Evolutionary conservation across 2,888 invertebrate species (phyloP), one percentile per base, ranked within the genome.

Genomic region (Malthinus flaveolus): DNA sequence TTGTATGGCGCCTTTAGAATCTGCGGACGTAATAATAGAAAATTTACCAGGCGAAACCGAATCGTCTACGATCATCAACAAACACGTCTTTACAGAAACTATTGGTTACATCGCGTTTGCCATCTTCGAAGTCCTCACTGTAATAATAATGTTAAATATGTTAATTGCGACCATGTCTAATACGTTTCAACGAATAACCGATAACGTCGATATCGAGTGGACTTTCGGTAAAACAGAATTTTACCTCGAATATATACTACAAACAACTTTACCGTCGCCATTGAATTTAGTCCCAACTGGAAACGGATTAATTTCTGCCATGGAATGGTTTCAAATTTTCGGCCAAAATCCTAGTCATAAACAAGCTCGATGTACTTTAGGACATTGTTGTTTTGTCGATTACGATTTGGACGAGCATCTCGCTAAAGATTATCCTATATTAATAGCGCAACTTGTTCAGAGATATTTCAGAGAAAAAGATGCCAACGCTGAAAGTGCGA

Each of bases 161-260:
- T 77, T 87, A 58, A 88, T 90, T 68, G 90, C 90, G n/a, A 89
- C 89, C 12, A 89, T 90, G 88, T 86, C 89, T 1, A 87, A 88
- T 65, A 88, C 89, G 0, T 89, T 88, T 70, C 87, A 88, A 74
- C 83, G 85, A 67, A 87, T 90, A 37, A 83, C 82, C 11, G 85
- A 87, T 63, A 87, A 87, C 69, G 82, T 86, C 42, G 86, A 87
- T 65, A 84, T 86, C 2, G 90, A 90, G 70, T 91, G 90, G 90
- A 88, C 87, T 15, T 90, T 88, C 70, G 88, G 87, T 0, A 84
- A 88, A 67, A 89, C 88, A 10, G 85, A 88, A 74, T 84, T 89
- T 53, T 90, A 89, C 80, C 77, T 90, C 66, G 85, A 87, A 71
- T 89, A 87, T 73, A 89, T 90, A 83, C 79, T 85, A 61, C 86